phyloP scores from a whole-genome alignment of 1,140 invertebrate genomes.

The Apocrypta bakeri region DNA sequence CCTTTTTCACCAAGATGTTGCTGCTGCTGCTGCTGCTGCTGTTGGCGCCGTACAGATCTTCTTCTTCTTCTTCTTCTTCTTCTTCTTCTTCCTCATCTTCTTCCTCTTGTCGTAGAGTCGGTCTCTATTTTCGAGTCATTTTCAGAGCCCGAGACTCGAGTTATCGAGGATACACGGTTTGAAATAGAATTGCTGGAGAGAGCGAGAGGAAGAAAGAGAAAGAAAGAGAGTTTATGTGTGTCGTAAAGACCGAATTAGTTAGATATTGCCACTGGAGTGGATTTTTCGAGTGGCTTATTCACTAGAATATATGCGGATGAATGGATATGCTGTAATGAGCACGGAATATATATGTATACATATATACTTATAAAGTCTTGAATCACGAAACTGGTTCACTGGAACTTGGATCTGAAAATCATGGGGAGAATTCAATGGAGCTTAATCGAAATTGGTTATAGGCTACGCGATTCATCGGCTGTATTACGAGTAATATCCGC shows the following conservation, averaged over 20 bases:
- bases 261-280: neutral
- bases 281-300: conserved; percentile 35
- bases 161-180: conserved; percentile 20
- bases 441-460: neutral
- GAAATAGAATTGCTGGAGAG: conserved; percentile 9
- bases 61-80: neutral
- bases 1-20: neutral
- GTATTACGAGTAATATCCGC: neutral
- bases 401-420: neutral
- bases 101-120: neutral
- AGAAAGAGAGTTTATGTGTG: neutral
- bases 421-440: no score
- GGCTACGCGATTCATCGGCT: neutral
- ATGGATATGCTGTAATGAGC: neutral
- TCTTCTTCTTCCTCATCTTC: neutral
- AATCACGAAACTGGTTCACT: neutral
- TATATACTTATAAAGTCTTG: neutral
- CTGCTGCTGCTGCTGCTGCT: no score
- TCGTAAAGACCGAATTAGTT: conserved; percentile 45
- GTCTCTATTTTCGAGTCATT: conserved; percentile 42
- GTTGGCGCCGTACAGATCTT: neutral
- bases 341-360: no score
- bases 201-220: neutral
- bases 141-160: neutral
- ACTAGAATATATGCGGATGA: neutral